These are phyloP conservation scores for Fratercula arctica DNA, from an alignment of 2,797 vertebrate genomes.

Conservation along the genomic window DNA sequence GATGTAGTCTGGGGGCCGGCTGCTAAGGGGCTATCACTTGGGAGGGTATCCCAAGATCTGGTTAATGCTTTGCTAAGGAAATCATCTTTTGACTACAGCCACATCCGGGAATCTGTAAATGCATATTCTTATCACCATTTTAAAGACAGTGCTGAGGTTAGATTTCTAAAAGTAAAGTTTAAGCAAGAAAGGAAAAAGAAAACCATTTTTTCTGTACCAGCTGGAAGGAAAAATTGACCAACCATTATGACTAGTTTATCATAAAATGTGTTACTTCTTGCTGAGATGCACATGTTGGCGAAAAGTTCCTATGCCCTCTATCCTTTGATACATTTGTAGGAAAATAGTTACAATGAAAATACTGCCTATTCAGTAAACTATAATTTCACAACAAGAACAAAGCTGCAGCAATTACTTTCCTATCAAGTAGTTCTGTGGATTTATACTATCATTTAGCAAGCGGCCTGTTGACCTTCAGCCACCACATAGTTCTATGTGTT, in stretches of 20 bases:
- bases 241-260: background rate
- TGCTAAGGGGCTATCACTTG: background rate
- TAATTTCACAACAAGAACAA: slow-evolving; percentile 46
- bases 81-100: background rate
- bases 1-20: background rate
- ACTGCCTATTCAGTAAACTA: background rate
- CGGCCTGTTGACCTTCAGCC: slow-evolving; percentile 56
- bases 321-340: background rate
- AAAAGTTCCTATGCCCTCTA: background rate
- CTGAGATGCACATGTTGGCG: background rate
- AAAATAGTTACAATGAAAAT: slow-evolving; percentile 39
- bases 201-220: background rate
- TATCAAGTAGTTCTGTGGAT: slow-evolving; percentile 23
- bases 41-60: background rate
- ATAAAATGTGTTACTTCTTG: background rate
- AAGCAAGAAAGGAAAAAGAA: background rate
- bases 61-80: background rate
- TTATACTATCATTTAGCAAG: slow-evolving; percentile 27
- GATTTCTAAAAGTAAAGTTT: background rate
- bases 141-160: background rate
- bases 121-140: background rate
- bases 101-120: background rate
- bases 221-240: background rate
- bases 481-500: slow-evolving; percentile 13
- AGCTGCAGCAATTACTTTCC: slow-evolving; percentile 20